Conservation (phyloP, 2,797 vertebrate species). For the Eremophila alpestris region DNA sequence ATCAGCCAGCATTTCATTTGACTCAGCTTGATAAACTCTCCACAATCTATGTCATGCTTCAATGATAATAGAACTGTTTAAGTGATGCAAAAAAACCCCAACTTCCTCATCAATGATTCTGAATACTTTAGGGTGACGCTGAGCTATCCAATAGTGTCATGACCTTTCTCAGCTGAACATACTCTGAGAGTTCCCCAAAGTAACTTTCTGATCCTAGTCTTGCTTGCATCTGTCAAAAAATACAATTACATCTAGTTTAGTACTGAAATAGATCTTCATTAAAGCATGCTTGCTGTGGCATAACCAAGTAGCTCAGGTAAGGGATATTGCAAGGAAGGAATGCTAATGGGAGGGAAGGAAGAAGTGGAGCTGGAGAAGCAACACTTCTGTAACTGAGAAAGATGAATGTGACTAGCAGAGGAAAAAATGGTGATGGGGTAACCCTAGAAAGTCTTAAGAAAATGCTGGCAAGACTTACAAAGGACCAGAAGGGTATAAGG, state of each 20-base stretch:
- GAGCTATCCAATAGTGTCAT: conserved; percentile 8
- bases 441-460: background rate
- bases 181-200: conserved; percentile 22
- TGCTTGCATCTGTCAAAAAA: conserved; percentile 27
- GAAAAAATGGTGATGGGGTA: background rate
- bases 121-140: background rate
- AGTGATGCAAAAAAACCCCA: background rate
- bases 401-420: background rate
- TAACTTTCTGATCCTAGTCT: conserved; percentile 43
- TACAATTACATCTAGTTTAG: conserved; percentile 33
- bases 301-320: background rate
- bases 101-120: background rate
- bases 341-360: background rate
- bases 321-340: background rate
- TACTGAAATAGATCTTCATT: conserved; percentile 45
- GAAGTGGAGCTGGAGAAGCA: background rate
- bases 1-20: background rate
- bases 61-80: background rate
- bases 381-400: background rate
- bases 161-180: conserved; percentile 32
- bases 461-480: background rate
- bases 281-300: conserved; percentile 18
- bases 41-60: background rate
- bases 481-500: background rate
- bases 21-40: background rate